Conservation (phyloP, 2,797 vertebrate species). For the Nyctalus aviator region DNA sequence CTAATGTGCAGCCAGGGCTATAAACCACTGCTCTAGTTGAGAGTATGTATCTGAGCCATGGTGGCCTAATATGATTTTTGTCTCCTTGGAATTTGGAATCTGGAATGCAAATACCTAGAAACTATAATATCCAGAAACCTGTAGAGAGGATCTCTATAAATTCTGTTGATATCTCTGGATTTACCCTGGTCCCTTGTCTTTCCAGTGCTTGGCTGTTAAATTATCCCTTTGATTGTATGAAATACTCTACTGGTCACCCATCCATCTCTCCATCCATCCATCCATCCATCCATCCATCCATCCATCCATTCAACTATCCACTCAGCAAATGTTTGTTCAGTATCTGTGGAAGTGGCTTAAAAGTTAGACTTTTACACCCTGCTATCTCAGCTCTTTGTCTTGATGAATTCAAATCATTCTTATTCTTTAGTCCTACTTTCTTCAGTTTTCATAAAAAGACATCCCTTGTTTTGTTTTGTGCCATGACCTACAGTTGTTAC, state of each 20-base stretch:
- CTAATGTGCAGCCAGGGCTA: background rate
- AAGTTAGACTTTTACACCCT: constrained; percentile 13
- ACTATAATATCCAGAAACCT: background rate
- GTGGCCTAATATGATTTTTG: background rate
- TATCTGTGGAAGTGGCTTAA: constrained; percentile 24
- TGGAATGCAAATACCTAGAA: background rate
- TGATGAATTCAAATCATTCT: background rate
- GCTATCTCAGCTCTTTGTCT: background rate
- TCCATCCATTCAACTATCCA: background rate
- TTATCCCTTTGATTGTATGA: background rate
- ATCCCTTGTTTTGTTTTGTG: constrained; percentile 15
- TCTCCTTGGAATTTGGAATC: constrained; percentile 40
- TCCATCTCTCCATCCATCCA: background rate
- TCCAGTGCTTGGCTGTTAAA: background rate
- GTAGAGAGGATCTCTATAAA: background rate
- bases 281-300: background rate
- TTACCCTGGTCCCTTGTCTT: background rate
- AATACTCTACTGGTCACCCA: background rate
- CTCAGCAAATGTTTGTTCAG: background rate
- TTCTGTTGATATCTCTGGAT: background rate
- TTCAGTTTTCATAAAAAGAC: background rate
- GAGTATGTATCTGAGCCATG: background rate
- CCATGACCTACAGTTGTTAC: background rate
- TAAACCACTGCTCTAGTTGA: background rate
- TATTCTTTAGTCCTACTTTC: background rate